A percentile compares a stretch with the other conserved stretches of the same genome.
Conservation (phyloP, 2,797 vertebrate species). For the Alca torda region DNA sequence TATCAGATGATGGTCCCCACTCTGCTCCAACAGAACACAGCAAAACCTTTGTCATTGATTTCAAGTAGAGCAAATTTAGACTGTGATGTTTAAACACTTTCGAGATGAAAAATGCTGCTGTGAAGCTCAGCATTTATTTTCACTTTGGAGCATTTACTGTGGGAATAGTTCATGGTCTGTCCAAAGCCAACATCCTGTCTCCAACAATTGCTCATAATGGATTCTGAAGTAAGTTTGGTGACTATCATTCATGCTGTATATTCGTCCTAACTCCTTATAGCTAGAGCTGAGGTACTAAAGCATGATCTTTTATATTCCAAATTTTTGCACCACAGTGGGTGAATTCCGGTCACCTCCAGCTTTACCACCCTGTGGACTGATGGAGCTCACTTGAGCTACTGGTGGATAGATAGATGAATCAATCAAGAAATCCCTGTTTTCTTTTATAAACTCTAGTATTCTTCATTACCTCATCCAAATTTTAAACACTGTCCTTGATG, state of each 20-base stretch:
- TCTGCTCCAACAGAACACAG: neutral
- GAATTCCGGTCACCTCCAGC: neutral
- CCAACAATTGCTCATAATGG: neutral
- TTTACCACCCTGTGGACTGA: neutral
- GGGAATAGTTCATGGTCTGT: neutral
- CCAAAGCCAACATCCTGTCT: neutral
- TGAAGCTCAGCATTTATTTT: neutral
- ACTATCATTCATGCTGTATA: neutral
- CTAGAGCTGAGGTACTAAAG: neutral
- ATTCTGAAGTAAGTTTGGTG: neutral
- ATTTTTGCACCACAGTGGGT: neutral
- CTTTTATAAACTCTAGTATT: neutral
- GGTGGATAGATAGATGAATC: neutral
- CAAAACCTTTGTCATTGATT: neutral
- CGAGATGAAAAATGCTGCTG: neutral
- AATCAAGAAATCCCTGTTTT: neutral
- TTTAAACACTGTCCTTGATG: neutral
- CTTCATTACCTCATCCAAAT: neutral
- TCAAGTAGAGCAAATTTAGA: neutral
- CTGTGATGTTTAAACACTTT: neutral
- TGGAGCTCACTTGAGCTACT: neutral
- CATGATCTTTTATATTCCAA: neutral
- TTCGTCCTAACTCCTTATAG: neutral
- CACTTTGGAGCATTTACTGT: neutral
- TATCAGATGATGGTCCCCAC: neutral